Evolutionary conservation across 1,140 invertebrate species (phyloP).

Genomic region (Eupristina koningsbergeri): DNA sequence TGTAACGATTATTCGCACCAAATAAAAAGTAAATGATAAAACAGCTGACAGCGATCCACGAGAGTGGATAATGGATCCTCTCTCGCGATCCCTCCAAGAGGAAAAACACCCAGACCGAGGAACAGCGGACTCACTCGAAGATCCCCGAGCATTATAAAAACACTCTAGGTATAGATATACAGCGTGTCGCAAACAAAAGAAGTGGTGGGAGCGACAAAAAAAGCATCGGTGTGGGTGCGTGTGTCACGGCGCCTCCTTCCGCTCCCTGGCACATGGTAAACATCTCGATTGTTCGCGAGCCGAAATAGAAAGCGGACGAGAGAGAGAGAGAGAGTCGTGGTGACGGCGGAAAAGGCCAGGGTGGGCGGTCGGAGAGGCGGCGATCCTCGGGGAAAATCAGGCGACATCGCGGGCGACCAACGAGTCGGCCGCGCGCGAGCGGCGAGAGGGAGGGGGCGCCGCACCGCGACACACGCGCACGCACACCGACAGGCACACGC

Average conservation of each 20-base stretch:
- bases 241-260: not conserved
- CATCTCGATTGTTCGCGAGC: slow-evolving; percentile 33
- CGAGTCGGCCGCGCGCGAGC: not conserved
- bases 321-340: not conserved
- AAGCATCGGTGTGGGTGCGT: not conserved
- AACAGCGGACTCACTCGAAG: slow-evolving; percentile 54
- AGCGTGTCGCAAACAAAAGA: not conserved
- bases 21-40: not conserved
- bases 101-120: slow-evolving; percentile 14
- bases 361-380: no score
- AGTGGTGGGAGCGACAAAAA: slow-evolving; percentile 7
- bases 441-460: not conserved
- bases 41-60: not conserved
- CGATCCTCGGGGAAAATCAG: not conserved
- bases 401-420: not conserved
- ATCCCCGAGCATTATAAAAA: slow-evolving; percentile 52
- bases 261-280: slow-evolving; percentile 2
- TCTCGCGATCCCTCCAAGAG: not conserved
- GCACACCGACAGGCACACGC: not conserved
- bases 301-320: slow-evolving; percentile 3
- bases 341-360: not conserved
- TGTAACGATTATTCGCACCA: no score
- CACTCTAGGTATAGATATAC: not conserved
- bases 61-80: not conserved
- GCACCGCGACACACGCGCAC: slow-evolving; percentile 2